Evolutionary conservation across 2,797 vertebrate genomes (phyloP).

Genomic region (Oceanodroma leucorhoa): DNA sequence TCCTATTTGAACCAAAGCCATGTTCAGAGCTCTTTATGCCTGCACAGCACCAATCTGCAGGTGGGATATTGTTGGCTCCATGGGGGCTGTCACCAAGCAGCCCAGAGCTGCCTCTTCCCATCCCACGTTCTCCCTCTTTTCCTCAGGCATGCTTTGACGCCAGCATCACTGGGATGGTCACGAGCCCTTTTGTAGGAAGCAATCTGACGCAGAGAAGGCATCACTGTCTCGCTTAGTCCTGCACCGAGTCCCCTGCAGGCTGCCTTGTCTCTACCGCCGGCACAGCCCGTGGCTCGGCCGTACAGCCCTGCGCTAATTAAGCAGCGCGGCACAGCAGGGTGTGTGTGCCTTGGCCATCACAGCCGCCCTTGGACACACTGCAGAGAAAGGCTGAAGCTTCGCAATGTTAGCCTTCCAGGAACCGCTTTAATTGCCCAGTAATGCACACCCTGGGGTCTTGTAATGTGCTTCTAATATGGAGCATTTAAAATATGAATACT

Average conservation of each 20-base stretch:
- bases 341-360: constrained; percentile 30
- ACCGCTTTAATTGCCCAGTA: constrained; percentile 52
- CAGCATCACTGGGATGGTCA: not conserved
- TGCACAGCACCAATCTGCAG: not conserved
- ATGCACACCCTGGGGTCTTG: constrained; percentile 63
- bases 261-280: not conserved
- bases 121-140: not conserved
- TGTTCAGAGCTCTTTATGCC: not conserved
- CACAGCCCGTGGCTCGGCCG: not conserved
- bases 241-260: not conserved
- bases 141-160: not conserved
- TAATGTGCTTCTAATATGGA: constrained; percentile 63
- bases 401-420: constrained; percentile 47
- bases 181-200: not conserved
- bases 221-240: not conserved
- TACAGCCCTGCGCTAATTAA: not conserved
- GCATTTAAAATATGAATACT: constrained; percentile 35
- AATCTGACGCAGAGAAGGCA: not conserved
- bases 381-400: constrained; percentile 33
- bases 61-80: not conserved
- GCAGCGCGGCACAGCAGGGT: not conserved
- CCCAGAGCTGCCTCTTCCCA: not conserved
- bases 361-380: constrained; percentile 4
- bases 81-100: not conserved
- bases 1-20: not conserved